Evolutionary conservation across 2,113 vertebrate genomes (phyloP).

Genomic region (Tonatia bakeri): DNA sequence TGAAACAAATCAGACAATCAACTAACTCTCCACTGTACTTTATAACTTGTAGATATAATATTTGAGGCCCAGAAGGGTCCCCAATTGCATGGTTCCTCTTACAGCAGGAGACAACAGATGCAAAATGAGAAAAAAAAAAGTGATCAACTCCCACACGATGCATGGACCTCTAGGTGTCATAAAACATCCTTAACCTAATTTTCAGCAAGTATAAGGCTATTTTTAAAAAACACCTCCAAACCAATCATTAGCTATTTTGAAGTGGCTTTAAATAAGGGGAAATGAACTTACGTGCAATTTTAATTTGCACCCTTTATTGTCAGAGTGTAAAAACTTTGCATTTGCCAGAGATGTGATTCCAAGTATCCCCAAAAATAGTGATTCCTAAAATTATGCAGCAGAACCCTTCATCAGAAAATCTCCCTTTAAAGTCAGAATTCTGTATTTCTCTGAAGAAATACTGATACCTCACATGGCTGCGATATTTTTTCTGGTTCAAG

Average conservation of each 20-base stretch:
- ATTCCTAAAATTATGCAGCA: neutral
- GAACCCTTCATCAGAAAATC: neutral
- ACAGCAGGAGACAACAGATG: neutral
- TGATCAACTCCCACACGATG: neutral
- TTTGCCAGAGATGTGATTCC: neutral
- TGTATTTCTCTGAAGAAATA: neutral
- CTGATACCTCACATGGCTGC: neutral
- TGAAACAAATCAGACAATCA: neutral
- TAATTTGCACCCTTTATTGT: neutral
- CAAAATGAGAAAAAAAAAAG: neutral
- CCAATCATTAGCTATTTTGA: neutral
- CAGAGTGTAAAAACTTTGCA: neutral
- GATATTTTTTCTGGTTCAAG: neutral
- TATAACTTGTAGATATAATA: neutral
- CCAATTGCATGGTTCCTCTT: neutral
- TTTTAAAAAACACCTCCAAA: neutral
- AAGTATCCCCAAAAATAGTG: neutral
- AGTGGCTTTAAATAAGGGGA: neutral
- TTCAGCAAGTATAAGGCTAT: neutral
- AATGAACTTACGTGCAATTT: neutral
- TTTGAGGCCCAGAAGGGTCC: neutral
- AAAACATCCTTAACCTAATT: constrained; percentile 9
- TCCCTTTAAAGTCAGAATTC: neutral
- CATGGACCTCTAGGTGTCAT: neutral
- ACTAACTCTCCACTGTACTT: neutral